phyloP scores from a whole-genome alignment of 1,140 invertebrate species.

The Zaprionus lachaisei region DNA sequence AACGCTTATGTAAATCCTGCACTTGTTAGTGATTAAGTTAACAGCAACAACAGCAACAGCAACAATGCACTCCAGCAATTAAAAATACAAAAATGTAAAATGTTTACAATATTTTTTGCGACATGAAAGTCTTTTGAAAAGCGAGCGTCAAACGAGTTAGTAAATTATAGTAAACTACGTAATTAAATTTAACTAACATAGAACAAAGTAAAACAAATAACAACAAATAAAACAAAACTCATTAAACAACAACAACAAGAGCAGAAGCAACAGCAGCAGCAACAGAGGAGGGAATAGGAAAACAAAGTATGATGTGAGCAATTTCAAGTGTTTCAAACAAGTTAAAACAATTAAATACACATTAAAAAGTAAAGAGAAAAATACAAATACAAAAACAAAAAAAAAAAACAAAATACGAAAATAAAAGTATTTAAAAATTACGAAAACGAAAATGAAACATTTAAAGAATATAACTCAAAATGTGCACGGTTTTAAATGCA shows the following conservation, averaged over 20 bases:
- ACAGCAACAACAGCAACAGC: conserved; percentile 2
- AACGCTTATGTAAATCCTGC: conserved; percentile 79
- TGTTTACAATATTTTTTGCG: conserved; percentile 35
- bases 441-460: conserved; percentile 34
- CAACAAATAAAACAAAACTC: conserved; percentile 46
- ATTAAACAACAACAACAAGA: conserved; percentile 38
- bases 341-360: conserved; percentile 54
- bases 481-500: conserved; percentile 77
- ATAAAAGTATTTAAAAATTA: conserved; percentile 8
- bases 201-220: conserved; percentile 65
- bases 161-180: conserved; percentile 67
- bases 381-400: conserved; percentile 8
- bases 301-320: conserved; percentile 72
- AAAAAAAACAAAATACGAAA: conserved; percentile 10
- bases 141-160: conserved; percentile 72
- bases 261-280: conserved; percentile 8
- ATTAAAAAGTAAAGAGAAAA: conserved; percentile 41
- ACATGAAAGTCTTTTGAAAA: conserved; percentile 62
- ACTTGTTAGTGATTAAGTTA: conserved; percentile 77
- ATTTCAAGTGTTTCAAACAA: conserved; percentile 80
- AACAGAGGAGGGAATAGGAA: conserved; percentile 27
- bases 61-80: conserved; percentile 26
- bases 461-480: conserved; percentile 48
- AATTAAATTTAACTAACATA: conserved; percentile 51
- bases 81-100: conserved; percentile 29